Evolutionary conservation across 2,113 vertebrate species (phyloP).

Genomic region (Elephantulus edwardii): DNA sequence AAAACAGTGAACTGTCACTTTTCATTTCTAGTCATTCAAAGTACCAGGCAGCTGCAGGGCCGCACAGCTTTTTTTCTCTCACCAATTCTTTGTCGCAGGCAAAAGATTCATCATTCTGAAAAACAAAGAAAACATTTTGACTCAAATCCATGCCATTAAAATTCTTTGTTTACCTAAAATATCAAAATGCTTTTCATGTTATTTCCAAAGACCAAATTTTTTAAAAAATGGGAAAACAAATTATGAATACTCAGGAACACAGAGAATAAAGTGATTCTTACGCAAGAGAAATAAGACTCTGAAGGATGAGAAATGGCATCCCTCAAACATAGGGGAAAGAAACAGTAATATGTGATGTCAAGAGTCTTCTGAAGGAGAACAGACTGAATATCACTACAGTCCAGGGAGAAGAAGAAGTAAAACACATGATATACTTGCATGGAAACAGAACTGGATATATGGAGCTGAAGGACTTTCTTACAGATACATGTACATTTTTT

Average conservation of each 20-base stretch:
- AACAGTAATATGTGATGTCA: background rate
- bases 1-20: constrained; percentile 34
- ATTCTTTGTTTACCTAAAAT: background rate
- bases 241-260: background rate
- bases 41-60: background rate
- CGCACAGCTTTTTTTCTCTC: background rate
- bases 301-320: constrained; percentile 14
- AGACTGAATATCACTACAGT: background rate
- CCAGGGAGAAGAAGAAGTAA: background rate
- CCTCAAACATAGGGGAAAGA: background rate
- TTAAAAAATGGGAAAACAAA: background rate
- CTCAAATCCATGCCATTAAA: background rate
- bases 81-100: background rate
- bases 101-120: background rate
- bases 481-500: background rate
- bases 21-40: constrained; percentile 35
- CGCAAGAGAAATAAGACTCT: background rate
- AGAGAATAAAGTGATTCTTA: background rate
- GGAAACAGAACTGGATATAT: background rate
- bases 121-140: background rate
- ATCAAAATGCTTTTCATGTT: background rate
- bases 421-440: background rate
- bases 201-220: background rate
- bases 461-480: background rate
- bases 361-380: background rate